Evolutionary conservation across 2,888 invertebrate genomes (phyloP).

Genomic region (Drosophila birchii): DNA sequence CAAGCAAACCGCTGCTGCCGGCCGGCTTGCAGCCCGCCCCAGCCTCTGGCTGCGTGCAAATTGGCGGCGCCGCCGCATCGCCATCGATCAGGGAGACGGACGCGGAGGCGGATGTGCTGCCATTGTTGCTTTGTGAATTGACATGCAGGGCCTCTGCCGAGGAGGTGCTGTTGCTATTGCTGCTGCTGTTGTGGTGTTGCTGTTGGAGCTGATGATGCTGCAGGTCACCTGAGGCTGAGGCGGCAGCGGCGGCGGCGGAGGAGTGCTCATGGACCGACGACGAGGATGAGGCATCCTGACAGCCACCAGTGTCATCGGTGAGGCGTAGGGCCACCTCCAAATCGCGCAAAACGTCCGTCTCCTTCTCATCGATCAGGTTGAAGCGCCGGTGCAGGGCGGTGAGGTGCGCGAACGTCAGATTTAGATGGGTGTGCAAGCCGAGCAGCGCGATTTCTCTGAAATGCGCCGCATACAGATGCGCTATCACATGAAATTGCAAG

Average conservation of each 20-base stretch:
- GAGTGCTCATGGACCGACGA: constrained; percentile 38
- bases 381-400: constrained; percentile 94
- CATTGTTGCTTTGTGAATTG: constrained; percentile 76
- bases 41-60: constrained; percentile 85
- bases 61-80: constrained; percentile 81
- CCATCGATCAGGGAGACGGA: constrained; percentile 77
- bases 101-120: constrained; percentile 53
- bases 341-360: constrained; percentile 97
- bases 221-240: constrained; percentile 5
- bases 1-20: constrained; percentile 82
- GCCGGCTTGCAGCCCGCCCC: constrained; percentile 79
- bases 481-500: constrained; percentile 98
- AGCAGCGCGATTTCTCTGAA: constrained; percentile 97
- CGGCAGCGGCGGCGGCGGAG: constrained; percentile 13
- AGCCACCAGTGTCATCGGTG: constrained; percentile 84
- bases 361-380: constrained; percentile 96
- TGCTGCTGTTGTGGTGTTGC: constrained; percentile 59
- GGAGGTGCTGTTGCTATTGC: constrained; percentile 57
- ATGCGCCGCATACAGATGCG: constrained; percentile 99
- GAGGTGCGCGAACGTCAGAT: constrained; percentile 98
- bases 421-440: constrained; percentile 97
- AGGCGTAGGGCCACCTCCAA: constrained; percentile 92
- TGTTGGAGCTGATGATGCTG: constrained; percentile 29
- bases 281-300: constrained; percentile 30
- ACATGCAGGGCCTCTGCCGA: constrained; percentile 66